Evolutionary conservation across 2,797 vertebrate genomes (phyloP).

Genomic region (Micromesistius poutassou): DNA sequence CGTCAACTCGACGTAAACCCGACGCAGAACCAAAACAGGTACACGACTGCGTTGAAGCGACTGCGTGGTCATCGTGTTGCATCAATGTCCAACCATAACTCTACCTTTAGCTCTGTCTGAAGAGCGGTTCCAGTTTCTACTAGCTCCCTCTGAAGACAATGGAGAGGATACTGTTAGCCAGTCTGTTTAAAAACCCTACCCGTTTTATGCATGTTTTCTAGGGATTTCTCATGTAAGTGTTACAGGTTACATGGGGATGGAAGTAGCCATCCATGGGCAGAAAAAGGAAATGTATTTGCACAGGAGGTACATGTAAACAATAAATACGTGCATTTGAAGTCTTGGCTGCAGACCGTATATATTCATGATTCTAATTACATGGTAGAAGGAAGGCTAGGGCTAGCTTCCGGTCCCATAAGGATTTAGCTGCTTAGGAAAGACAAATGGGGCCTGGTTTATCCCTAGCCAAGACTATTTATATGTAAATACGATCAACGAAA

Average conservation of each 20-base stretch:
- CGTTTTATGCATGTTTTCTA: background rate
- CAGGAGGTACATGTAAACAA: background rate
- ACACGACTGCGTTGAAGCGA: background rate
- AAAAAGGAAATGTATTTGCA: background rate
- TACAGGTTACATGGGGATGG: background rate
- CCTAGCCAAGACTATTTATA: slow-evolving; percentile 3
- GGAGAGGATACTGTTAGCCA: too few relatives aligned
- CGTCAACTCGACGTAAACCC: too few relatives aligned
- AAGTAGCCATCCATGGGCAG: background rate
- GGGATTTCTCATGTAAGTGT: background rate
- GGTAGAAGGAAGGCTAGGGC: background rate
- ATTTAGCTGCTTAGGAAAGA: background rate
- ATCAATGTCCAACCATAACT: too few relatives aligned
- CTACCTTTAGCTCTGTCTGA: background rate
- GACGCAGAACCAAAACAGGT: too few relatives aligned
- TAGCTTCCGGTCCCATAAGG: slow-evolving; percentile 2
- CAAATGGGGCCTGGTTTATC: background rate
- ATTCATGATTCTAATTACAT: background rate
- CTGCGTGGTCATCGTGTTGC: too few relatives aligned
- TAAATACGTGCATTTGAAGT: background rate
- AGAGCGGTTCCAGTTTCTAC: background rate
- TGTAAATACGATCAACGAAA: slow-evolving; percentile 1
- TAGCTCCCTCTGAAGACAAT: background rate
- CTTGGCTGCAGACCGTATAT: background rate
- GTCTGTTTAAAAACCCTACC: too few relatives aligned